Conservation (phyloP, 2,797 vertebrate species). For the Amniataba percoides region DNA sequence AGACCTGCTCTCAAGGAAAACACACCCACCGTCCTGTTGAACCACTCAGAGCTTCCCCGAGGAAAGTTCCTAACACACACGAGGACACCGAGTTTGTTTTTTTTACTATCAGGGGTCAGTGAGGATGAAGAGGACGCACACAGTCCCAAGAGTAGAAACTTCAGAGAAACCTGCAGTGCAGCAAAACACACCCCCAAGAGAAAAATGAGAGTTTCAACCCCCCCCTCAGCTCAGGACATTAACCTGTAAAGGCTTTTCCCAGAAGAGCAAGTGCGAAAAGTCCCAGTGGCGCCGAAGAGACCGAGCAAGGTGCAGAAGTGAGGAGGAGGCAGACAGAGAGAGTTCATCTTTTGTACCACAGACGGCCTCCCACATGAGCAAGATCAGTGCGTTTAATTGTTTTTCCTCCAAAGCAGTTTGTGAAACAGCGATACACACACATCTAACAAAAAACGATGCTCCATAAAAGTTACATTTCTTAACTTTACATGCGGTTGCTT, state of each 20-base stretch:
- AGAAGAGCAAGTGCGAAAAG: neutral
- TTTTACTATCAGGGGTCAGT: neutral
- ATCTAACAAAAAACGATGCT: neutral
- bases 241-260: conserved; percentile 26
- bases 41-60: neutral
- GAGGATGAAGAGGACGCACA: conserved; percentile 11
- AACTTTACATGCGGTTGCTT: neutral
- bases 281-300: conserved; percentile 23
- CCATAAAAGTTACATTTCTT: neutral
- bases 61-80: conserved; percentile 8
- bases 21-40: neutral
- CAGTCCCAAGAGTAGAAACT: neutral
- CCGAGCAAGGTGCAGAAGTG: conserved; percentile 1
- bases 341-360: neutral
- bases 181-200: neutral
- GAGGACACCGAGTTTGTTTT: neutral
- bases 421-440: neutral
- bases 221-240: conserved; percentile 5
- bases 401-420: neutral
- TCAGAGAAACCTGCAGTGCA: conserved; percentile 10
- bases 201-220: neutral
- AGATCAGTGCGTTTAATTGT: too few relatives aligned
- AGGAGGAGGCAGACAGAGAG: neutral
- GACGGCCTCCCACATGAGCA: neutral
- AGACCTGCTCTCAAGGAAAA: neutral